A percentile compares a stretch with the other conserved stretches of the same genome.
phyloP scores from a whole-genome alignment of 2,888 invertebrate genomes.

The Aphodius granarius region DNA sequence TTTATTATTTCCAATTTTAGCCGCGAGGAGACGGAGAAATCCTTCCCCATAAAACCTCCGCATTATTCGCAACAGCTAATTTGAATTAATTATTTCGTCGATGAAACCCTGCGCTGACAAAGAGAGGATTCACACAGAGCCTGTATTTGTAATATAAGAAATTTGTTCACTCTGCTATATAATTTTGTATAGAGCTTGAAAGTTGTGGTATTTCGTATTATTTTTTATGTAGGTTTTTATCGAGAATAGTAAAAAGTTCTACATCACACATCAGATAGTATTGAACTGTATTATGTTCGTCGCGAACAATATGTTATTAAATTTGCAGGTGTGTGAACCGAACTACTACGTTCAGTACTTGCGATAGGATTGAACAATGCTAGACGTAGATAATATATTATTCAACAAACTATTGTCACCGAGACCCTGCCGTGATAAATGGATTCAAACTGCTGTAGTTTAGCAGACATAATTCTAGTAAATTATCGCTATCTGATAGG shows the following conservation, averaged over 20 bases:
- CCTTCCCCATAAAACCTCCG: neutral
- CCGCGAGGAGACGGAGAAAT: neutral
- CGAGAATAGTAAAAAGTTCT: neutral
- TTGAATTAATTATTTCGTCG: neutral
- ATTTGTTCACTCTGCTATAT: no score
- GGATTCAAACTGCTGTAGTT: neutral
- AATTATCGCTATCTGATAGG: neutral
- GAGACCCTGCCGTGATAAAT: neutral
- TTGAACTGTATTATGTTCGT: neutral
- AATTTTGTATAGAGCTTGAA: no score
- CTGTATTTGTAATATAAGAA: neutral
- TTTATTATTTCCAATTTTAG: neutral
- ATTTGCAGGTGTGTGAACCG: conserved; percentile 8
- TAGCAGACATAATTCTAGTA: neutral
- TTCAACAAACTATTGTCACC: conserved; percentile 14
- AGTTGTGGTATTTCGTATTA: neutral
- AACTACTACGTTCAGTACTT: conserved; percentile 4
- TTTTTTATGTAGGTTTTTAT: neutral
- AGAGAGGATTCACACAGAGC: neutral
- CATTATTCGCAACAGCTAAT: neutral
- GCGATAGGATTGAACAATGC: conserved; percentile 8
- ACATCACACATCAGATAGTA: neutral
- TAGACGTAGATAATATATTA: conserved; percentile 12
- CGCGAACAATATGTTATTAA: conserved; percentile 9
- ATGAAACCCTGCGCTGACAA: neutral